Conservation (phyloP, 2,113 vertebrate species). For the Zootoca vivipara region DNA sequence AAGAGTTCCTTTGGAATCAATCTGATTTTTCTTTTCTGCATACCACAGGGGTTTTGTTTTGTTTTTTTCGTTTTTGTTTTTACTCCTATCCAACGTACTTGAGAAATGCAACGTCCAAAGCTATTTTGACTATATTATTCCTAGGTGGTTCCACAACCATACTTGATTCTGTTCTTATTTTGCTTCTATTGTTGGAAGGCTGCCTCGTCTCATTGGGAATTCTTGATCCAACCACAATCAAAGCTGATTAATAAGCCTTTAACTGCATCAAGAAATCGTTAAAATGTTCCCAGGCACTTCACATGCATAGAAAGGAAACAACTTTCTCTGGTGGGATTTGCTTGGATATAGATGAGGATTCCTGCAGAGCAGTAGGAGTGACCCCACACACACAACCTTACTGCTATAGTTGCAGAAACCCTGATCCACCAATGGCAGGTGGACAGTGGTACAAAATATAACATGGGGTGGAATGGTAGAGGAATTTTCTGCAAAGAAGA, state of each 20-base stretch:
- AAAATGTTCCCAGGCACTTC: not conserved
- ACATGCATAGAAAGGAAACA: not conserved
- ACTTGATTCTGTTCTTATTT: not conserved
- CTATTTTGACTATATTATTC: not conserved
- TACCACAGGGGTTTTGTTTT: not conserved
- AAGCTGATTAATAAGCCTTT: not conserved
- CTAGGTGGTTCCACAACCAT: not conserved
- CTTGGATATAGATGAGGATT: no score
- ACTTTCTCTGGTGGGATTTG: not conserved
- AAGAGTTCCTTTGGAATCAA: constrained; percentile 18
- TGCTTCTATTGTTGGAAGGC: not conserved
- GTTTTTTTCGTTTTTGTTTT: no score
- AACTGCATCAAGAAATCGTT: not conserved
- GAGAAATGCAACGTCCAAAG: not conserved
- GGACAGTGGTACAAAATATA: no score
- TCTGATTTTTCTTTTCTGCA: not conserved
- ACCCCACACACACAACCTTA: no score
- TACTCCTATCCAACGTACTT: no score
- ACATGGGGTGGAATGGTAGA: no score
- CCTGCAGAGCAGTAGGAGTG: no score
- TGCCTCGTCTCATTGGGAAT: not conserved
- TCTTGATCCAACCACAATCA: not conserved
- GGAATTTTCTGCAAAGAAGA: no score
- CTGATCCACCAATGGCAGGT: no score
- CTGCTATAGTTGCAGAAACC: no score